Base-by-base conservation (phyloP, 2,888 invertebrate species). In the Rutpela maculata region DNA sequence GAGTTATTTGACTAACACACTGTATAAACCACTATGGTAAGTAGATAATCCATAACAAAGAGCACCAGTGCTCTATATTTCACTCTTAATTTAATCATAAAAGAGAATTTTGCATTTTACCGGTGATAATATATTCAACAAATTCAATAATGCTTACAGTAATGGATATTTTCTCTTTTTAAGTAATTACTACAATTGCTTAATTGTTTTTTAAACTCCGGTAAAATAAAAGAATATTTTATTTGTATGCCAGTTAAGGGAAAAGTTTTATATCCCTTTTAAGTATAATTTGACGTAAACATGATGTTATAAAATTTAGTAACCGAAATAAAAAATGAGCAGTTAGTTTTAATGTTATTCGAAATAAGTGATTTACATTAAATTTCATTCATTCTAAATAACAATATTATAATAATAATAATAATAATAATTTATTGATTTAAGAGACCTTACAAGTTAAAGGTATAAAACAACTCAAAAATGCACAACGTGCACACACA, bases 141-240 rank as follows among this genome's bases (percentile, higher is more conserved):
- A 79, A 77, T 59, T 75, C 71, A 77, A 79, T 79, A 55, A 77
- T 75, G 67, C 75, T 35, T 66, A 73, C 74, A 73, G 73, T 79
- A 76, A 80, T 76, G 76, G 72, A 74, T 76, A 72, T 76, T 76
- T 73, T 74, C 67, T 71, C 72, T 70, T 78, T 77, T 74, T 73
- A 74, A 76, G 78, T 80, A 78, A 78, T 80, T 78, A 75, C 69
- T 60, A 63, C 62, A 80, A 77, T 75, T 60, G 70, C 55, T 59
- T 57, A 70, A 60, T 81, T 81, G 80, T 73, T 63, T 81, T n/a
- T 69, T 69, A 69, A 50, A 60, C 7, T 57, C 18, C 9, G 35
- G 60, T 18, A 18, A 70, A 70, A 70, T 35, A 18, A 70, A 70
- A 60, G 59, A 59, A 70, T 57, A 70, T 60, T 60, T 60, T 70